These are phyloP conservation scores for Danio rerio DNA, from an alignment of 2,113 vertebrate genomes.

Conservation along the genomic window GRCz12tu NC_133196.1:14086501-14087000, in stretches of 20 bases:
- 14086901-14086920: slow-evolving; percentile 66
- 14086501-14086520: neutral
- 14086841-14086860: slow-evolving; percentile 62
- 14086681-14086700: slow-evolving; percentile 45
- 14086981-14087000: slow-evolving; percentile 48
- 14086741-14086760: slow-evolving; percentile 14
- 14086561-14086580: slow-evolving; percentile 62
- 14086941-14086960: slow-evolving; percentile 69
- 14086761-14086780: slow-evolving; percentile 47
- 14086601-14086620: slow-evolving; percentile 42
- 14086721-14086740: slow-evolving; percentile 46
- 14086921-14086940: slow-evolving; percentile 67
- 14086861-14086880: slow-evolving; percentile 63
- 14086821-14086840: slow-evolving; percentile 33
- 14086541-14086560: slow-evolving; percentile 51
- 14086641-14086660: slow-evolving; percentile 49
- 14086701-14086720: slow-evolving; percentile 41
- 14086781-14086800: slow-evolving; percentile 48
- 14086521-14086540: slow-evolving; percentile 20
- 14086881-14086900: slow-evolving; percentile 61
- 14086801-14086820: slow-evolving; percentile 49
- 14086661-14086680: slow-evolving; percentile 46
- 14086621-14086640: slow-evolving; percentile 62
- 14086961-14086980: slow-evolving; percentile 58
- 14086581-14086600: slow-evolving; percentile 59